A percentile compares a stretch with the other conserved stretches of the same genome.
These are phyloP conservation scores for Oxyteleia sp. DNA, from an alignment of 2,888 invertebrate species.

Conservation along the genomic window DNA sequence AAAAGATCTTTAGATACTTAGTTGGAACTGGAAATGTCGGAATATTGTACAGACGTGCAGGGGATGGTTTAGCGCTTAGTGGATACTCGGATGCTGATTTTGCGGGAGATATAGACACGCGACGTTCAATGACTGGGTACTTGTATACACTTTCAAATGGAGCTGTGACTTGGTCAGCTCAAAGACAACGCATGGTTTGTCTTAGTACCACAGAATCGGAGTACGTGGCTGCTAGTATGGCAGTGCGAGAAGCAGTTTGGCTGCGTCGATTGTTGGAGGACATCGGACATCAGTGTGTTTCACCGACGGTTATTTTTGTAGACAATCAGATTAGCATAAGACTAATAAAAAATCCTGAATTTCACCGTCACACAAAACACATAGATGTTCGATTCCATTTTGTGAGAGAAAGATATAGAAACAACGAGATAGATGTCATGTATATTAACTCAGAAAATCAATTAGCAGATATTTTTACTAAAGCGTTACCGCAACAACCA, in stretches of 20 bases:
- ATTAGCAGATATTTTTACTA: background rate
- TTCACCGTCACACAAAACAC: constrained; percentile 20
- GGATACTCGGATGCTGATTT: constrained; percentile 48
- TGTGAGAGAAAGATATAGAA: constrained; percentile 14
- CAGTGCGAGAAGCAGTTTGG: constrained; percentile 27
- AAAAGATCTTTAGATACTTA: constrained; percentile 61
- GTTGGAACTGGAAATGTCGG: constrained; percentile 32
- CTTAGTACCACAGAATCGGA: constrained; percentile 28
- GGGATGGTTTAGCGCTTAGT: background rate
- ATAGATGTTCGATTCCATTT: constrained; percentile 29
- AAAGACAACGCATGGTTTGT: constrained; percentile 14
- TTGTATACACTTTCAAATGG: constrained; percentile 10
- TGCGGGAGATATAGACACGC: constrained; percentile 7
- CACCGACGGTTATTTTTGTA: background rate
- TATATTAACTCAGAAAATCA: background rate
- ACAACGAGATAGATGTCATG: background rate
- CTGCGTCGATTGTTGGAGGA: constrained; percentile 1
- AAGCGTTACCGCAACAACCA: no score
- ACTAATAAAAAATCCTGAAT: constrained; percentile 14
- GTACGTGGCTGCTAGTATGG: constrained; percentile 19
- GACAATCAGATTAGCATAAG: constrained; percentile 32
- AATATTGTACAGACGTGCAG: constrained; percentile 42
- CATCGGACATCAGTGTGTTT: constrained; percentile 20
- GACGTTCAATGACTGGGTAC: constrained; percentile 16
- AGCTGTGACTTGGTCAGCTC: constrained; percentile 15